phyloP scores from a whole-genome alignment of 2,113 vertebrate species.

The Paramisgurnus dabryanus region DNA sequence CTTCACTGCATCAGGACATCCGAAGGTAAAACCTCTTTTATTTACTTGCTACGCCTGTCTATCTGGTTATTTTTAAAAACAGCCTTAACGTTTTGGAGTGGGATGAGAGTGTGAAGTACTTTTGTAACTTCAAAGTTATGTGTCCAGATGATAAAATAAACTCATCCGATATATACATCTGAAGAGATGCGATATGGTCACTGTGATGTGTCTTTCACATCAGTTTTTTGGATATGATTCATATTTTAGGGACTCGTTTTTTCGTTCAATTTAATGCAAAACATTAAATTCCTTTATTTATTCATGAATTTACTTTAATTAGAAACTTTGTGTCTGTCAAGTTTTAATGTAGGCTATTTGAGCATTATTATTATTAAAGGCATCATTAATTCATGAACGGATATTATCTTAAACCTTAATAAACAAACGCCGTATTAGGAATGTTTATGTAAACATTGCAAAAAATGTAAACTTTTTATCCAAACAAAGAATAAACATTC shows the following conservation, averaged over 20 bases:
- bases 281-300: too few species aligned
- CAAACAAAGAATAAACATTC: background rate
- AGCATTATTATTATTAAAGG: too few species aligned
- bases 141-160: background rate
- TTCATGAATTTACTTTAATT: too few species aligned
- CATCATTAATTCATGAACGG: background rate
- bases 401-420: background rate
- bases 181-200: background rate
- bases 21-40: constrained; percentile 36
- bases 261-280: too few species aligned
- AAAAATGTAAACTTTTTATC: too few species aligned
- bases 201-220: background rate
- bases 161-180: background rate
- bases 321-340: too few species aligned
- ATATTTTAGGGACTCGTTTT: background rate
- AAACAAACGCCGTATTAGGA: background rate
- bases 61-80: background rate
- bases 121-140: constrained; percentile 18
- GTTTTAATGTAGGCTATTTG: too few species aligned
- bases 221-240: background rate
- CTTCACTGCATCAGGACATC: background rate
- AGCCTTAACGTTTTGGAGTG: background rate
- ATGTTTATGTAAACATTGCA: background rate
- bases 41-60: background rate
- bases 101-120: constrained; percentile 19